These are phyloP conservation scores for Scaptomyza hsui DNA, from an alignment of 1,140 invertebrate species.

Conservation along the genomic window DNA sequence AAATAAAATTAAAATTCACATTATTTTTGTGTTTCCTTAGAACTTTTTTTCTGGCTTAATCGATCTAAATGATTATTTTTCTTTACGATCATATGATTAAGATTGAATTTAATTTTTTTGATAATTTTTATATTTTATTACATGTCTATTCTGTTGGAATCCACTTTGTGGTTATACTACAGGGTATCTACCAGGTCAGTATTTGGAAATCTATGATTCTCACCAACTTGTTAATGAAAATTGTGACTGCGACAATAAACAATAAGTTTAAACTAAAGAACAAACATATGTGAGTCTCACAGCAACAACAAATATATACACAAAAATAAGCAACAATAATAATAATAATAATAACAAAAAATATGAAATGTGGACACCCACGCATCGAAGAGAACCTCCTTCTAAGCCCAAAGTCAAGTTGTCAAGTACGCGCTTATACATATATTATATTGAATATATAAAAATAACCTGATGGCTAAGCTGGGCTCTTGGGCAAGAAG, in stretches of 20 bases:
- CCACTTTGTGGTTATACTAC: no score
- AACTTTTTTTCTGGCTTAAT: no score
- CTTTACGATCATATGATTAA: no score
- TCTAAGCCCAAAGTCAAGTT: conserved; percentile 32
- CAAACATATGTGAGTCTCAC: conserved; percentile 10
- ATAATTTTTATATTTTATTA: no score
- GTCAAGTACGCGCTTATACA: conserved; percentile 67
- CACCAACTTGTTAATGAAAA: background rate
- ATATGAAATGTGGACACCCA: conserved; percentile 33
- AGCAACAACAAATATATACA: conserved; percentile 1
- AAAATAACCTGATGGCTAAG: conserved; percentile 31
- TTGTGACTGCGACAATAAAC: background rate
- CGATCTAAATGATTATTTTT: no score
- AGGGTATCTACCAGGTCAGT: background rate
- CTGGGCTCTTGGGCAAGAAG: conserved; percentile 11
- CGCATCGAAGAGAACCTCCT: conserved; percentile 40
- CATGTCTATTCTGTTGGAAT: no score
- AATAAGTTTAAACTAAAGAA: background rate
- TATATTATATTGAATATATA: background rate
- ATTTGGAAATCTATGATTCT: background rate
- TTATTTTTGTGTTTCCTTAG: no score
- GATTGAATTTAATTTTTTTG: no score
- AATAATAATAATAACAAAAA: conserved; percentile 17
- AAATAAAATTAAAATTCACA: no score
- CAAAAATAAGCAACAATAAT: background rate